A percentile compares a stretch with the other conserved stretches of the same genome.
phyloP scores from a whole-genome alignment of 2,888 invertebrate species.

The Dione vanillae region DNA sequence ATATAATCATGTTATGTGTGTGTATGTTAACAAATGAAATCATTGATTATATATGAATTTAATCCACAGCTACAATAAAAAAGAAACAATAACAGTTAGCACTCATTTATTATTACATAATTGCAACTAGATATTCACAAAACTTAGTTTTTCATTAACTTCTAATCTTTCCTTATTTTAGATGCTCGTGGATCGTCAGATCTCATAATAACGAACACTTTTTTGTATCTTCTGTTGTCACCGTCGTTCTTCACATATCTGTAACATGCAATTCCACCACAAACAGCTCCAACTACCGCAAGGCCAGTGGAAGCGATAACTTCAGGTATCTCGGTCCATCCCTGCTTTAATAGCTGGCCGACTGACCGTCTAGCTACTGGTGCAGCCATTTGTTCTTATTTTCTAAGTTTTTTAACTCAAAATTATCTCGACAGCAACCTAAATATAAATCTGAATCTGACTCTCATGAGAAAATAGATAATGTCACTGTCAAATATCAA shows the following conservation, averaged over 20 bases:
- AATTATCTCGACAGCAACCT: neutral
- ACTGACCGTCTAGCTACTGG: conserved; percentile 64
- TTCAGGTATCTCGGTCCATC: conserved; percentile 89
- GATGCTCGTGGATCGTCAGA: conserved; percentile 87
- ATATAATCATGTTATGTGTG: too few species aligned
- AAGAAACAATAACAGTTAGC: conserved; percentile 28
- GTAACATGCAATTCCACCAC: conserved; percentile 74
- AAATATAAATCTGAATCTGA: neutral
- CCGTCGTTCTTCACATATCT: conserved; percentile 85
- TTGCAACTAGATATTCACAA: conserved; percentile 48
- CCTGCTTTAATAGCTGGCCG: conserved; percentile 70
- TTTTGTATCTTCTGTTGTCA: conserved; percentile 87
- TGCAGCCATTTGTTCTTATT: conserved; percentile 59
- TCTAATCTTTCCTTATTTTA: conserved; percentile 82
- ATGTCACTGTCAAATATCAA: conserved; percentile 7
- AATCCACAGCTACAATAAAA: too few species aligned
- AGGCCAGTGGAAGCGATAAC: conserved; percentile 85
- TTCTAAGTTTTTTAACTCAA: neutral
- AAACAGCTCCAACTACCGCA: conserved; percentile 83
- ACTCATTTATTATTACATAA: conserved; percentile 72
- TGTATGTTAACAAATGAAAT: neutral
- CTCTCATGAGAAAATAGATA: neutral
- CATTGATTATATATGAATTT: neutral
- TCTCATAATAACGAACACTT: conserved; percentile 85
- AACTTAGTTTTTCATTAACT: conserved; percentile 17